Conservation (phyloP, 2,888 invertebrate genomes). For the Campopleginae sp. region DNA sequence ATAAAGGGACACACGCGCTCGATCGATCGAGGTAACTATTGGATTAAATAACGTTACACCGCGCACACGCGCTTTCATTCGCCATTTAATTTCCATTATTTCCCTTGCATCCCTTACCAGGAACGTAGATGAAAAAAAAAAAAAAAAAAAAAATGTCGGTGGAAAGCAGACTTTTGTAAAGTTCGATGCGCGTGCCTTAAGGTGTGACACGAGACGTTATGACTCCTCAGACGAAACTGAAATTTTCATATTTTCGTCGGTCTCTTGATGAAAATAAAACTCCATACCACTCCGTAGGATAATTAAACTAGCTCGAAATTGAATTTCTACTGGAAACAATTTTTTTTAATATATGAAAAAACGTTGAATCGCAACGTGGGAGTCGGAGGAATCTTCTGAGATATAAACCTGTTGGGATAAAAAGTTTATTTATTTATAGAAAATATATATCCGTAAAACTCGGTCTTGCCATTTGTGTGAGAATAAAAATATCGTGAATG, state of each 20-base stretch:
- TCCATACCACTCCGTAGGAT: background rate
- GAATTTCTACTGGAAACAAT: background rate
- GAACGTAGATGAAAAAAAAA: background rate
- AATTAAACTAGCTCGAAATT: background rate
- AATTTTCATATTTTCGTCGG: background rate
- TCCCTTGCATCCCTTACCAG: background rate
- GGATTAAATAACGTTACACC: conserved; percentile 7
- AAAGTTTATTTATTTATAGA: background rate
- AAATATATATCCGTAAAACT: background rate
- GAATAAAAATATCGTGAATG: conserved; percentile 29
- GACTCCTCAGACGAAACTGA: background rate
- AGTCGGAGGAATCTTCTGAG: background rate
- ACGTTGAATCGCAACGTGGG: background rate
- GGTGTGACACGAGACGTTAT: too few relatives aligned
- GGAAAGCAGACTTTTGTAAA: too few relatives aligned
- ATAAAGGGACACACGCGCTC: background rate
- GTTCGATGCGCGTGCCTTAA: too few relatives aligned
- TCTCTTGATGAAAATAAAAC: background rate
- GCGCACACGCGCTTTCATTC: background rate
- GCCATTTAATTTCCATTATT: background rate
- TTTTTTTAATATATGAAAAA: background rate
- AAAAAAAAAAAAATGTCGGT: too few relatives aligned
- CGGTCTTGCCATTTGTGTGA: background rate
- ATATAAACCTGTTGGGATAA: conserved; percentile 6
- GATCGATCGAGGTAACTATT: conserved; percentile 18